Base-by-base conservation (phyloP, 2,888 invertebrate genomes). In the Amphiduros pacificus region DNA sequence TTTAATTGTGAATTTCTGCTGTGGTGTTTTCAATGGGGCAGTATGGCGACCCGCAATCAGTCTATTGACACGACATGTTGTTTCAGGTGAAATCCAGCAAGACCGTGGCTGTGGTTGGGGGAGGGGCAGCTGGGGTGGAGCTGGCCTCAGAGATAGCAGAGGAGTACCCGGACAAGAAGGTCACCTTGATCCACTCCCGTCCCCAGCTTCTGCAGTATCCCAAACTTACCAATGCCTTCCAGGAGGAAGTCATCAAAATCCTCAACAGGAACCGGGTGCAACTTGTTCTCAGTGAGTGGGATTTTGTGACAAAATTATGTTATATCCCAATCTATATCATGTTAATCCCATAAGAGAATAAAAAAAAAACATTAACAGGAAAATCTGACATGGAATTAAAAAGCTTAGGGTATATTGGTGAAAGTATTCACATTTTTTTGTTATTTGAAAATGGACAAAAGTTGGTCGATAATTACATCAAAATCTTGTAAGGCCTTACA, bases 81-180 rank as follows among this genome's bases (percentile, higher is more conserved):
- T 32, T 24, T 22, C 52, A 66, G 66, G 58, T 66, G n/a, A 61
- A 62, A n/a, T 41, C n/a, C 2, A 52, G 56, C 22, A 22, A 61
- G 20, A 49, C 49, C 11, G 52, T 68, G 20, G 54, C 61, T 28
- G 31, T 66, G 26, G 60, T 68, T 6, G 68, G 68, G 5, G 68
- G 68, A 17, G 68, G 68, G 6, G 41, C 68, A 22, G 63, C 63
- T 2, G 68, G 68, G 0, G 32, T 59, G 27, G 68, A 68, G 61
- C 29, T 63, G 5, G 64, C 68, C 17, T 55, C 36, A 9, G 68
- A 68, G 52, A 59, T 68, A 2, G 65, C 55, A 14, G 58, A 58
- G 2, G 54, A 61, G 31, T 64, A 51, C 49, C 64, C 63, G 0
- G 56, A 63, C 17, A 67, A 67, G 50, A 51, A 57, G 11, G 66